Evolutionary conservation across 1,140 invertebrate genomes (phyloP).

Genomic region (Papilio glaucus): DNA sequence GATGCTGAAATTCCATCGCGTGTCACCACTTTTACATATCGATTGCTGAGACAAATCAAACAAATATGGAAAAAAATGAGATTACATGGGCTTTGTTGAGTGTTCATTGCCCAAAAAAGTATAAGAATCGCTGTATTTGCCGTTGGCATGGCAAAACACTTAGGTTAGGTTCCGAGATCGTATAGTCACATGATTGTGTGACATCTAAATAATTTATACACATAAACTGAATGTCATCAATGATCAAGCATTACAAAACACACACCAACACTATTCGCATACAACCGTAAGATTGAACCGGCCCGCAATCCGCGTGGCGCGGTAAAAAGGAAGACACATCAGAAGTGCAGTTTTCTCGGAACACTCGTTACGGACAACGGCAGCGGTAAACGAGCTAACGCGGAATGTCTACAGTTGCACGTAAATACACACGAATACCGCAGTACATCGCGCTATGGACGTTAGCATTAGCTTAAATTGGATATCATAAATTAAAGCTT

Average conservation of each 20-base stretch:
- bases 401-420: constrained; percentile 31
- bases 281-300: not conserved
- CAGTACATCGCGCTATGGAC: constrained; percentile 28
- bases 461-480: constrained; percentile 36
- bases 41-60: too few species aligned
- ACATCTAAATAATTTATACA: too few species aligned
- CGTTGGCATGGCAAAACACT: too few species aligned
- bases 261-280: not conserved
- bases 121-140: too few species aligned
- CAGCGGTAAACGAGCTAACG: constrained; percentile 15
- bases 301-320: constrained; percentile 16
- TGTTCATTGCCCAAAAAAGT: too few species aligned
- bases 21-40: too few species aligned
- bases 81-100: too few species aligned
- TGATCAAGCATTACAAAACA: not conserved
- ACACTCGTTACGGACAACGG: constrained; percentile 28
- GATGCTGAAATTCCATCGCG: too few species aligned
- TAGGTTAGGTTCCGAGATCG: too few species aligned
- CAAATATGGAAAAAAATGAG: too few species aligned
- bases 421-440: constrained; percentile 28
- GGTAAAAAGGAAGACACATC: constrained; percentile 34
- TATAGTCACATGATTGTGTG: too few species aligned
- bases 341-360: constrained; percentile 23
- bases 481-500: constrained; percentile 38
- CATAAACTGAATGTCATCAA: too few species aligned